Evolutionary conservation across 2,888 invertebrate genomes (phyloP), one percentile per base, ranked within the genome.

Genomic region (Trissoscelio sp.): DNA sequence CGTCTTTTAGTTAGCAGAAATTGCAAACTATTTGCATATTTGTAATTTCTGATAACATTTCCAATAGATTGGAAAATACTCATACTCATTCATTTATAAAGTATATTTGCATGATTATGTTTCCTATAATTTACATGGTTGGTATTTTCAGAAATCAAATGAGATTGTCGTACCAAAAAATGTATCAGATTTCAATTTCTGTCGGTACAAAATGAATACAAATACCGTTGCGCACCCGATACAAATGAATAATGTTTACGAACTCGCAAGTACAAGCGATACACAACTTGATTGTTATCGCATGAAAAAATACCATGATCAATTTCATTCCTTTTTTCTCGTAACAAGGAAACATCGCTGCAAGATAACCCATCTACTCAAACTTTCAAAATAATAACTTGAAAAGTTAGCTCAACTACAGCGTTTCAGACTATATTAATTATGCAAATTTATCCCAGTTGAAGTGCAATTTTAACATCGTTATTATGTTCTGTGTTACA

Each of bases 321-420:
- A 42, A 22, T 24, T 51, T 39, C 3, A 12, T n/a, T 37, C 9
- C 3, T n/a, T 31, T 5, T 46, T 64, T 55, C n/a, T 51, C 14
- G 16, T 55, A 67, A 53, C 18, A 37, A 53, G 53, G 4, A 7
- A 46, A 48, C 18, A 18, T 39, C 14, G 39, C 28, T 39, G 22
- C 51, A 55, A 46, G 18, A 57, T 55, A 34, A n/a, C 18, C 22
- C 34, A 18, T 34, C n/a, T 28, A 51, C 57, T 72, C 46, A 4
- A 48, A 37, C 22, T 51, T 72, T 12, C 20, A 37, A 58, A 48
- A 70, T 57, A 70, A 58, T 48, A 58, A 58, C 24, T 67, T 11
- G 16, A 64, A 64, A 48, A 64, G 64, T 51, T 51, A 5, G 9
- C 16, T n/a, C 70, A 9, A n/a, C 37, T 5, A 11, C 34, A 18